phyloP scores from a whole-genome alignment of 2,888 invertebrate genomes.

The Leptarthrus brevirostris region DNA sequence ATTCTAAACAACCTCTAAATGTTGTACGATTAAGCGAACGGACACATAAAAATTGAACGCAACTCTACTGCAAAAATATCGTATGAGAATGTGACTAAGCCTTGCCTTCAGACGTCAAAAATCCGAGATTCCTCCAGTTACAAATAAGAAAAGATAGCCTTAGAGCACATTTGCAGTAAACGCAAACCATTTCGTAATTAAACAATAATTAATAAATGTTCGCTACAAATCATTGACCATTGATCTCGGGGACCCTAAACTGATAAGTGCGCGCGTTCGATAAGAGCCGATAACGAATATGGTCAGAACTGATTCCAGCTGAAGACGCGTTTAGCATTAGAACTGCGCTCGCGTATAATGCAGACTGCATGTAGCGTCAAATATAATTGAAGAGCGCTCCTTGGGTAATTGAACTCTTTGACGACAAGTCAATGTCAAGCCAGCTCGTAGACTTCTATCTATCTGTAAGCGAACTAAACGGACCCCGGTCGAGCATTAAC shows the following conservation, averaged over 20 bases:
- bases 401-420: constrained; percentile 54
- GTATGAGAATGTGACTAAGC: too few relatives aligned
- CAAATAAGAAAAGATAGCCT: background rate
- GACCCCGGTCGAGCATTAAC: too few relatives aligned
- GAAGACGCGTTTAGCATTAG: background rate
- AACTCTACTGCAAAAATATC: too few relatives aligned
- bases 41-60: too few relatives aligned
- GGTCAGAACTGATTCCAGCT: background rate
- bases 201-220: constrained; percentile 52
- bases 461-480: background rate
- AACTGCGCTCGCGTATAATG: background rate
- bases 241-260: constrained; percentile 31
- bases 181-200: constrained; percentile 39
- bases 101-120: too few relatives aligned
- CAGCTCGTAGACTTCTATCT: background rate
- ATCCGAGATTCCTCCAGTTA: too few relatives aligned
- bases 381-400: background rate
- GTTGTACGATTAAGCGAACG: too few relatives aligned
- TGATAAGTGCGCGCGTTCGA: constrained; percentile 6
- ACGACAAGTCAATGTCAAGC: constrained; percentile 54
- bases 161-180: background rate
- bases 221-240: constrained; percentile 51
- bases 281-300: constrained; percentile 8
- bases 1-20: too few relatives aligned
- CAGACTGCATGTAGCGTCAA: background rate